phyloP scores from a whole-genome alignment of 2,888 invertebrate genomes.

The Drosophila bunnanda region DNA sequence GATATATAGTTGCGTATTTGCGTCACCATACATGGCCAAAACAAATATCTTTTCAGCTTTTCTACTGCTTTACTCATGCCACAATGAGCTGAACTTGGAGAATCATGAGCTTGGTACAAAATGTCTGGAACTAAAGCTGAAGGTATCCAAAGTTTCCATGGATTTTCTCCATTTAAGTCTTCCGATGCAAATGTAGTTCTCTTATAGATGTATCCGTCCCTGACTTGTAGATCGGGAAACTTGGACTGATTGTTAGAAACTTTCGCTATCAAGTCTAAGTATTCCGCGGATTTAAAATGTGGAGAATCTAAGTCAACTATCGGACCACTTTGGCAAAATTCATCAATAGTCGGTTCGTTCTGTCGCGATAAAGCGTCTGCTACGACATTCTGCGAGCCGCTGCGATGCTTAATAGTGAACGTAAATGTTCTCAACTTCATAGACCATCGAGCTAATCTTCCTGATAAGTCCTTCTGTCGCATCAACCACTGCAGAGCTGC shows the following conservation, averaged over 20 bases:
- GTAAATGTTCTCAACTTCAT: conserved; percentile 1
- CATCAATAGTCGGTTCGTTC: not conserved
- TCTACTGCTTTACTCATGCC: not conserved
- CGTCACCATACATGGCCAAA: not conserved
- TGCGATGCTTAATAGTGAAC: not conserved
- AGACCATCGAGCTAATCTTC: conserved; percentile 9
- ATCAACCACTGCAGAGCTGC: conserved; percentile 4
- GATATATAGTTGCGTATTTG: conserved; percentile 4
- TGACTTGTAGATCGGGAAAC: not conserved
- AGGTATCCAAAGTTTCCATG: not conserved
- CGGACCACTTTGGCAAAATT: not conserved
- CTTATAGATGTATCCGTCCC: not conserved
- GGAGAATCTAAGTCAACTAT: not conserved
- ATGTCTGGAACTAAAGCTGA: not conserved
- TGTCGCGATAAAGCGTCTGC: not conserved
- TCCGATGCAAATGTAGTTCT: not conserved
- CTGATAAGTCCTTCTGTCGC: conserved; percentile 21
- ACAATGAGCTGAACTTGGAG: not conserved
- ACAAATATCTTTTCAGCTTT: not conserved
- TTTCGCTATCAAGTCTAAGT: not conserved
- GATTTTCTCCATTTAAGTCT: not conserved
- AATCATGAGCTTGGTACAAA: not conserved
- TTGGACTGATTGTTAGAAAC: not conserved
- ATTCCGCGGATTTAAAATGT: not conserved
- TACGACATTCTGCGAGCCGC: not conserved